phyloP scores from a whole-genome alignment of 2,113 vertebrate species.

The Atlantisia rogersi region DNA sequence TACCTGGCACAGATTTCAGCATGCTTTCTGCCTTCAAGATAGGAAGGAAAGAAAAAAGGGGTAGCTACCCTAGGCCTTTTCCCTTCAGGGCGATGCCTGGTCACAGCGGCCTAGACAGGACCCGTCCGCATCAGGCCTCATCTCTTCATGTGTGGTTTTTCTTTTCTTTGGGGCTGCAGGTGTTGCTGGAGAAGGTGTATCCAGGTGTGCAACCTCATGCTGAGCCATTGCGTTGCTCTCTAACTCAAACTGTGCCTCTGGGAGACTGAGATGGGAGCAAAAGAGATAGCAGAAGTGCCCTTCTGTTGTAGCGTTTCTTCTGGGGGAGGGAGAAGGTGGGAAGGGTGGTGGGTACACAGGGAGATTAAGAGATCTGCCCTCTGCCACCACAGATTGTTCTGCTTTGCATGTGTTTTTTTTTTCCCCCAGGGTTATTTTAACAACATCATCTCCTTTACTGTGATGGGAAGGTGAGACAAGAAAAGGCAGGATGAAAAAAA shows the following conservation, averaged over 20 bases:
- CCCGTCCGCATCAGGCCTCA: background rate
- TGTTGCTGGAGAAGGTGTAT: background rate
- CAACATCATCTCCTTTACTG: background rate
- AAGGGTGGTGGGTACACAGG: background rate
- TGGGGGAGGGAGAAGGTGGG: background rate
- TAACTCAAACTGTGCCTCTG: background rate
- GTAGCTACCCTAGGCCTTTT: accelerated
- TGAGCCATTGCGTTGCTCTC: background rate
- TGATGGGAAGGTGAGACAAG: background rate
- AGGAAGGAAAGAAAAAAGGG: background rate
- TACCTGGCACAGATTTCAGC: background rate
- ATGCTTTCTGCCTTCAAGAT: background rate
- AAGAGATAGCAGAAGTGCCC: background rate
- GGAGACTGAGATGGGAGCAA: background rate
- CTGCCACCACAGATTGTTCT: background rate
- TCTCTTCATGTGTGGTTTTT: no score
- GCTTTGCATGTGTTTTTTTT: background rate
- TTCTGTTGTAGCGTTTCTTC: background rate
- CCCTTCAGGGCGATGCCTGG: background rate
- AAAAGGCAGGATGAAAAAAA: background rate
- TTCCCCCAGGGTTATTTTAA: background rate
- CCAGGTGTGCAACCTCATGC: background rate
- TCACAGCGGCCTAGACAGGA: background rate
- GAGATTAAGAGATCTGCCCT: background rate
- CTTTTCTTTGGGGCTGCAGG: background rate